Conservation (phyloP, 2,797 vertebrate genomes). For the Cynodonichthys magdalenae region DNA sequence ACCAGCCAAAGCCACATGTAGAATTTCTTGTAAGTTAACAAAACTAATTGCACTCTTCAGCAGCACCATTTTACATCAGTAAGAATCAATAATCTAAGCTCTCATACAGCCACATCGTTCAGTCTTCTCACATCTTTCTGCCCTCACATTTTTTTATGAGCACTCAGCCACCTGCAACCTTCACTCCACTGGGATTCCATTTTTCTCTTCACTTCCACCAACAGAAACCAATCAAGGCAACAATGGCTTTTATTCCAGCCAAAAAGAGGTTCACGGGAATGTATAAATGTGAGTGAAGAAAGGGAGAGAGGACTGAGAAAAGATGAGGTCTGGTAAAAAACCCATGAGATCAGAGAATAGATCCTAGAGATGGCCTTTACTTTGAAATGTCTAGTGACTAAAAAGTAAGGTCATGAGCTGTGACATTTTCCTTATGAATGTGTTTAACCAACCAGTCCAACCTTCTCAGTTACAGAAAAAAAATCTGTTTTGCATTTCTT, state of each 20-base stretch:
- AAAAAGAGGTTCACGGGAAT: conserved; percentile 27
- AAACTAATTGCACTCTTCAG: conserved; percentile 1
- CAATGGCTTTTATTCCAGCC: conserved; percentile 57
- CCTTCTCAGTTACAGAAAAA: conserved; percentile 5
- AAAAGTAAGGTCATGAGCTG: conserved; percentile 54
- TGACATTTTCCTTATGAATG: conserved; percentile 51
- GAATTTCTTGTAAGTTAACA: conserved; percentile 7
- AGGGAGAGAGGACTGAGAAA: conserved; percentile 10
- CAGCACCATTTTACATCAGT: neutral
- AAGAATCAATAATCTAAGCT: conserved; percentile 12
- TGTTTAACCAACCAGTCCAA: conserved; percentile 19
- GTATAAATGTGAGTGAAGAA: conserved; percentile 8
- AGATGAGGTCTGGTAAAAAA: conserved; percentile 5
- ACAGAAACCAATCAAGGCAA: conserved; percentile 70
- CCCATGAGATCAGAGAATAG: conserved; percentile 46
- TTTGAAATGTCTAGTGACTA: conserved; percentile 48
- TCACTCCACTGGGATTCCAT: conserved; percentile 10
- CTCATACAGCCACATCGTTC: conserved; percentile 22
- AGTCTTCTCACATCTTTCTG: conserved; percentile 27
- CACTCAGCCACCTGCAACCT: conserved; percentile 15
- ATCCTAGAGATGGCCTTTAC: conserved; percentile 46
- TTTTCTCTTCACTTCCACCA: conserved; percentile 45
- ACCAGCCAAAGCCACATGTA: neutral
- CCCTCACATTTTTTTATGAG: conserved; percentile 22
- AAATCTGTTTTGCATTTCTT: conserved; percentile 19